Percentiles rank a stretch among this genome's conserved stretches.
Evolutionary conservation across 37 sponge, comb jelly and placozoan species (phyloP).

Genomic region (Halichondria panicea): DNA sequence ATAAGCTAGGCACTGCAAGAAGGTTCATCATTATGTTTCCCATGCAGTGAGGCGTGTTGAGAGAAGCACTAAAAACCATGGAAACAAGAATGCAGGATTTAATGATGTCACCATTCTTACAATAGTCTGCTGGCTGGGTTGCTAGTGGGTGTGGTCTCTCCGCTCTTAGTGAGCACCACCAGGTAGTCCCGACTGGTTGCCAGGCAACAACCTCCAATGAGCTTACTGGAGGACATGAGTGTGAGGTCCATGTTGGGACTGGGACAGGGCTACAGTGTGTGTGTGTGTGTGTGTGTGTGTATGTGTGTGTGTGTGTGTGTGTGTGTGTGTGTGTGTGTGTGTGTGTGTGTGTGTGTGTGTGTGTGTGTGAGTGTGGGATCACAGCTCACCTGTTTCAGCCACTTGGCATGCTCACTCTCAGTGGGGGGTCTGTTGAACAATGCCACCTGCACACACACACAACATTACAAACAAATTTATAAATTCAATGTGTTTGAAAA

Average conservation of each 20-base stretch:
- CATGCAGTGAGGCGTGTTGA: too few species aligned
- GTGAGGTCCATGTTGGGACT: slow-evolving; percentile 59
- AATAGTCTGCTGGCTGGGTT: slow-evolving; percentile 31
- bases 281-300: neutral
- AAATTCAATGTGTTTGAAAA: neutral
- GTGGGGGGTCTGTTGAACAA: neutral
- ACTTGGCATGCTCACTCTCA: neutral
- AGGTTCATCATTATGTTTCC: too few species aligned
- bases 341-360: neutral
- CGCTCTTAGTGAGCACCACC: slow-evolving; percentile 56
- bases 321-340: too few species aligned
- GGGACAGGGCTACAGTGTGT: slow-evolving; percentile 39
- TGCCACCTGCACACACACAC: neutral
- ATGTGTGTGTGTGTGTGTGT: neutral
- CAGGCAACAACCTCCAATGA: slow-evolving; percentile 36
- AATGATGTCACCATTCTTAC: too few species aligned
- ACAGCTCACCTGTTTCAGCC: slow-evolving; percentile 29
- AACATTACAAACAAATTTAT: neutral
- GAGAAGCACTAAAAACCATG: too few species aligned
- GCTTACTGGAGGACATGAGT: slow-evolving; percentile 44
- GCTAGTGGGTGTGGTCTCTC: slow-evolving; percentile 4
- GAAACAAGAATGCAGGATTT: too few species aligned
- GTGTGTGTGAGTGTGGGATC: neutral
- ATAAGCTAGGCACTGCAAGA: too few species aligned
- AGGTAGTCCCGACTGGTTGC: slow-evolving; percentile 41